Evolutionary conservation across 2,888 invertebrate genomes (phyloP).

Genomic region (Ormyrus rosae): DNA sequence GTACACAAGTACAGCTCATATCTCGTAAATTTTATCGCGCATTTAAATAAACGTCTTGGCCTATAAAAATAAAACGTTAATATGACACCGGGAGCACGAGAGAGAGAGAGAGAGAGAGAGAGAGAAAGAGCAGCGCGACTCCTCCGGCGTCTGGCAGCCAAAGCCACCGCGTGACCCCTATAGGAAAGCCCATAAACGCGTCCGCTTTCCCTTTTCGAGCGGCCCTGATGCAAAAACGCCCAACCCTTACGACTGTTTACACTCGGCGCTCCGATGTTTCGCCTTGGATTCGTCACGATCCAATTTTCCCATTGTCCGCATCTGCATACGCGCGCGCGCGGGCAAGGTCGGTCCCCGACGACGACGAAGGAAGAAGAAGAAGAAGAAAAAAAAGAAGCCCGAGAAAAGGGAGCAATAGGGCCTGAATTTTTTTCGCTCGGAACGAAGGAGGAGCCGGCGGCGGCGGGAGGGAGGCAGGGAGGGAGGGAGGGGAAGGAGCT

Average conservation of each 20-base stretch:
- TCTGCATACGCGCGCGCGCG: not conserved
- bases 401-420: not conserved
- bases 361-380: no score
- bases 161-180: constrained; percentile 56
- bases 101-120: constrained; percentile 19
- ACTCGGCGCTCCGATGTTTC: constrained; percentile 61
- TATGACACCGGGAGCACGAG: constrained; percentile 48
- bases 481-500: constrained; percentile 19
- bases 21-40: constrained; percentile 57
- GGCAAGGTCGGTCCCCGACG: no score
- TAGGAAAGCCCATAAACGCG: constrained; percentile 61
- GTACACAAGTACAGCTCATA: constrained; percentile 38
- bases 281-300: constrained; percentile 67
- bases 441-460: not conserved
- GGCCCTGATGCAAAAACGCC: constrained; percentile 61
- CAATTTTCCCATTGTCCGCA: constrained; percentile 40
- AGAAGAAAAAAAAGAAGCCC: no score
- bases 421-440: not conserved
- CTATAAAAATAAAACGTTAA: constrained; percentile 57
- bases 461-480: constrained; percentile 21
- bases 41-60: constrained; percentile 59
- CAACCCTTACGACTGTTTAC: constrained; percentile 62
- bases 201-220: constrained; percentile 64
- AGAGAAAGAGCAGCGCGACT: not conserved
- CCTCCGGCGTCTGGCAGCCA: constrained; percentile 19